Percentiles rank a stretch among this genome's conserved stretches.
Conservation (phyloP, 1,140 invertebrate genomes). For the Tetraneura akinire region DNA sequence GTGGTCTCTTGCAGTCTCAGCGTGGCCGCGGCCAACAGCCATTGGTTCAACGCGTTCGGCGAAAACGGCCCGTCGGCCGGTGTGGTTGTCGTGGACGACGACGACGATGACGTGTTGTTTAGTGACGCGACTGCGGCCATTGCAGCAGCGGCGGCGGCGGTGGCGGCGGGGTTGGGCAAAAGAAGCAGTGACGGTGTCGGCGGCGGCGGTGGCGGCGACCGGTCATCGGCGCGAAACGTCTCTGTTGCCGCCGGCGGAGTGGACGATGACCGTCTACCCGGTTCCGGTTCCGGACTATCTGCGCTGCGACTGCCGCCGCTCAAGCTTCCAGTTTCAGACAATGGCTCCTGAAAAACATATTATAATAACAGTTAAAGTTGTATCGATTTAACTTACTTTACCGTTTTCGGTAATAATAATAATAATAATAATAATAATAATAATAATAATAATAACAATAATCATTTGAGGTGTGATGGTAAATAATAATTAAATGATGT, state of each 20-base stretch:
- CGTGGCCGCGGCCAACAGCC: slow-evolving; percentile 60
- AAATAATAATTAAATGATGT: too few relatives aligned
- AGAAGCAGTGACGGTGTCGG: not conserved
- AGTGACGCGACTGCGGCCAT: slow-evolving; percentile 43
- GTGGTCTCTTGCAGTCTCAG: slow-evolving; percentile 60
- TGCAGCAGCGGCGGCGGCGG: slow-evolving; percentile 51
- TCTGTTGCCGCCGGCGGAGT: not conserved
- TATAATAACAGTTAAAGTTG: not conserved
- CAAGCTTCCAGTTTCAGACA: slow-evolving; percentile 43
- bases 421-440: too few relatives aligned
- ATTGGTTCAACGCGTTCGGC: slow-evolving; percentile 54
- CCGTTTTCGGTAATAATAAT: too few relatives aligned
- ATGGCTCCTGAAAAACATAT: slow-evolving; percentile 51
- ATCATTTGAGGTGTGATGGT: too few relatives aligned
- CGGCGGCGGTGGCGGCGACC: slow-evolving; percentile 23
- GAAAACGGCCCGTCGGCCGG: slow-evolving; percentile 1
- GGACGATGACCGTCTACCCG: slow-evolving; percentile 24
- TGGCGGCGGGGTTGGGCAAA: slow-evolving; percentile 11
- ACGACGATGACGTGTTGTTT: slow-evolving; percentile 33
- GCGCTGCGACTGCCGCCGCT: slow-evolving; percentile 45
- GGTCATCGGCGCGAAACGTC: slow-evolving; percentile 22
- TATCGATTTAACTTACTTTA: too few relatives aligned
- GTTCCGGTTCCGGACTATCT: slow-evolving; percentile 41
- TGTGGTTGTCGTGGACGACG: not conserved
- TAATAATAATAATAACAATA: too few relatives aligned